Evolutionary conservation across 1,140 invertebrate species (phyloP), one percentile per base, ranked within the genome.

Genomic region (Zophobas atratus): DNA sequence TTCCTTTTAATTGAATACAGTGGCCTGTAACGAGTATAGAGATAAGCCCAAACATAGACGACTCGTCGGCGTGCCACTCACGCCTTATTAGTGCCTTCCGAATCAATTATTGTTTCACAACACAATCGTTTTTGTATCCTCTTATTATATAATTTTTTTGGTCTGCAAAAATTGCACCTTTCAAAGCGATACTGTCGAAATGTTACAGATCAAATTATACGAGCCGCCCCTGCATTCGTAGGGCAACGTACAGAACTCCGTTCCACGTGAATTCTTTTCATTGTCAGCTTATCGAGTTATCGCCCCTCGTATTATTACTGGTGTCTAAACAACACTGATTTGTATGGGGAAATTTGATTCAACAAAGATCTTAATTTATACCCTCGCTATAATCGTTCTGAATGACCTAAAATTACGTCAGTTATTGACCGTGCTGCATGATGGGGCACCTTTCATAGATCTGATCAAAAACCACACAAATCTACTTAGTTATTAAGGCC

Each of bases 251-350:
- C 77, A 34, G 76, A 77, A 77, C 70, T 80, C 41, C 6, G 70
- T 72, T 79, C 79, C 39, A 43, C 39, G 35, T 73, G 76, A 77
- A 80, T 77, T 80, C 60, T 81, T 81, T 79, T 78, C 80, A 78
- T 77, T 82, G 81, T 81, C 76, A 76, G 80, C 78, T 81, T 81
- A 81, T 81, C 80, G 78, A 82, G 76, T 82, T 82, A 82, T 82
- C 81, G 77, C 81, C 81, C 80, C 73, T 78, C 35, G 76, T 80
- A 82, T 82, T 81, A 82, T 81, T 79, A 53, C 79, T 70, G 79
- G 78, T 82, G 81, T 82, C 81, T 80, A 82, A 82, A 82, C 81
- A 82, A 79, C 77, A 75, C 76, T 78, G 80, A 82, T 79, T 81
- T 78, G 76, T 76, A 77, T 74, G 77, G 81, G 81, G 81, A 74